These are phyloP conservation scores for Halcyon malimbica DNA, from an alignment of 2,113 vertebrate species.

Conservation along the genomic window DNA sequence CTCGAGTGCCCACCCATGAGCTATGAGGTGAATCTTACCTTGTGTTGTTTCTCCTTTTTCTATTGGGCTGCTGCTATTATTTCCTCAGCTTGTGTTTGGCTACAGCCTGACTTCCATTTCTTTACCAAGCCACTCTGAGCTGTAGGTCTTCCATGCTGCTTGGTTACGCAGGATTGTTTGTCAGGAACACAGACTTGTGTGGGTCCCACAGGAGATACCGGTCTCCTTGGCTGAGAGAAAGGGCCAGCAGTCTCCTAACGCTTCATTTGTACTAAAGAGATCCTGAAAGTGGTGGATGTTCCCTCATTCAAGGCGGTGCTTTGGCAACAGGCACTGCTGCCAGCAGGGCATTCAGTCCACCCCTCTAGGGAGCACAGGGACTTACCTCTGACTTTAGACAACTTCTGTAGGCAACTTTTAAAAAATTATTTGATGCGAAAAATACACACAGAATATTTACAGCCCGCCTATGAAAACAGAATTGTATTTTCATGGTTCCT, in stretches of 20 bases:
- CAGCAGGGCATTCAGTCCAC: not conserved
- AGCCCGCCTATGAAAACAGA: not conserved
- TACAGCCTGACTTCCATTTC: constrained; percentile 36
- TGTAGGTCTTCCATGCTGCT: not conserved
- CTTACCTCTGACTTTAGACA: not conserved
- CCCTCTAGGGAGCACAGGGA: not conserved
- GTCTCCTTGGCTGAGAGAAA: not conserved
- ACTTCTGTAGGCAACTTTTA: not conserved
- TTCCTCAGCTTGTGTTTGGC: constrained; percentile 31
- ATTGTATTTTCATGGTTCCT: not conserved
- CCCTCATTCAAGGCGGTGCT: not conserved
- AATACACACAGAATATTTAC: not conserved
- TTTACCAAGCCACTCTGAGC: not conserved
- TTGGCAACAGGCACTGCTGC: not conserved
- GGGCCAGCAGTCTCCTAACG: not conserved
- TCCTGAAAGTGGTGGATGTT: not conserved
- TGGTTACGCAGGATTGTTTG: not conserved
- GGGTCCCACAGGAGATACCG: not conserved
- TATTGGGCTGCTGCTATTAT: constrained; percentile 23
- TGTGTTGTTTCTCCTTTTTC: constrained; percentile 22
- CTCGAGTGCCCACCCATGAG: not conserved
- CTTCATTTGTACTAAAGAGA: not conserved
- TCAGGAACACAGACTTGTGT: not conserved
- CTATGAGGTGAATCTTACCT: not conserved
- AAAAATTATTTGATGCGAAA: not conserved